Evolutionary conservation across 2,113 vertebrate genomes (phyloP).

Genomic region (Hyperopisus bebe): DNA sequence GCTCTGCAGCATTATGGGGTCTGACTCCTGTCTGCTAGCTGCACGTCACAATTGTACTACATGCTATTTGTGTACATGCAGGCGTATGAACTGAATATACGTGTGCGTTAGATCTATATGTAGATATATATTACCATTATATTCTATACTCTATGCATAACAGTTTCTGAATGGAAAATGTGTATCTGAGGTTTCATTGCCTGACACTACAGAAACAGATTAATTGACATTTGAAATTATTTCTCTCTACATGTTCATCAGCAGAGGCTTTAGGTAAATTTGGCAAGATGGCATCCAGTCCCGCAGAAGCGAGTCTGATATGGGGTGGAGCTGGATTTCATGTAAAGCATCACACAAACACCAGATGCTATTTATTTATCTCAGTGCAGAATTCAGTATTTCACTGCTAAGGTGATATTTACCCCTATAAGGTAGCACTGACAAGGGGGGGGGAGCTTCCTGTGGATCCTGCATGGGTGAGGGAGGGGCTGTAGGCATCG

Average conservation of each 20-base stretch:
- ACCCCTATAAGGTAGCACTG: background rate
- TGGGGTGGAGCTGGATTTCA: background rate
- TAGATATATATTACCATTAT: background rate
- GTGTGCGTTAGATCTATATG: background rate
- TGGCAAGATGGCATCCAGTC: background rate
- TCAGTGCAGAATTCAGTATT: background rate
- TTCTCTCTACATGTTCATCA: background rate
- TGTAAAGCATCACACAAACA: background rate
- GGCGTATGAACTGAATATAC: background rate
- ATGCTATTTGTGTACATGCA: background rate
- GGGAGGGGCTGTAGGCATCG: background rate
- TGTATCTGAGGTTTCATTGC: background rate
- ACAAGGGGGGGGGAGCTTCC: background rate
- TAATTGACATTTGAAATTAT: background rate
- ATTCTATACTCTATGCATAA: background rate
- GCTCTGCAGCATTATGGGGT: too few species aligned
- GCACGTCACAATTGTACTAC: background rate
- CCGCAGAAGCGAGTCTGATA: background rate
- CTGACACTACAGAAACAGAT: background rate
- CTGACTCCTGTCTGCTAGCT: too few species aligned
- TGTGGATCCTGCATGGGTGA: background rate
- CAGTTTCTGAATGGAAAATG: background rate
- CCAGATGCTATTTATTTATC: background rate
- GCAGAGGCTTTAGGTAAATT: background rate
- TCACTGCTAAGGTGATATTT: background rate